A percentile compares a stretch with the other conserved stretches of the same genome.
Conservation (phyloP, 2,113 vertebrate genomes). For the Passer montanus region DNA sequence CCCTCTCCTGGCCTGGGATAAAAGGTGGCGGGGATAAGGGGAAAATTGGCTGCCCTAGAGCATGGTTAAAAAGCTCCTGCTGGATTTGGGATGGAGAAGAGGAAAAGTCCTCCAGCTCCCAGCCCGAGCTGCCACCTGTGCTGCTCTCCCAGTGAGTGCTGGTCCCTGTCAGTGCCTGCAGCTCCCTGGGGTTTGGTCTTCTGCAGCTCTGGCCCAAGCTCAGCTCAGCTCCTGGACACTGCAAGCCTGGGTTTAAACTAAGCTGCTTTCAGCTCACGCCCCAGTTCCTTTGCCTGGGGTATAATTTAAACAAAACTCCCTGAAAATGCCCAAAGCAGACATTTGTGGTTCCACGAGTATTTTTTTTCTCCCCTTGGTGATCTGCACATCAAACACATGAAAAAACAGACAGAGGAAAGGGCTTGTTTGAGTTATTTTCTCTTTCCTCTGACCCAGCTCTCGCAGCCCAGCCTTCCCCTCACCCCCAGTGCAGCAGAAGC, state of each 20-base stretch:
- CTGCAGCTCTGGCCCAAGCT: neutral
- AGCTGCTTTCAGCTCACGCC: neutral
- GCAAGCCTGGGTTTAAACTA: neutral
- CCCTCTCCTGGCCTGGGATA: neutral
- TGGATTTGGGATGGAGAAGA: neutral
- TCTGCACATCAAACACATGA: neutral
- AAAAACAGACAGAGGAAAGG: neutral
- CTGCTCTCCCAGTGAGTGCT: fast-evolving
- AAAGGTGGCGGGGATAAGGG: neutral
- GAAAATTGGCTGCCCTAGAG: fast-evolving
- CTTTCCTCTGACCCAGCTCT: neutral
- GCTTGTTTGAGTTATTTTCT: neutral
- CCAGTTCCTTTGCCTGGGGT: neutral
- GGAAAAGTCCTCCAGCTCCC: neutral
- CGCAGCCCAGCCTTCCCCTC: neutral
- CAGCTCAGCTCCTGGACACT: neutral
- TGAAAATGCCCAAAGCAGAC: neutral
- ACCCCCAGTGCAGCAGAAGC: neutral
- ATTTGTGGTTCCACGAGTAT: neutral
- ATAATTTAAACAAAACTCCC: neutral
- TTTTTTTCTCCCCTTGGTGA: neutral
- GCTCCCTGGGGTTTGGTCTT: neutral
- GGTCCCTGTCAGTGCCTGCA: neutral
- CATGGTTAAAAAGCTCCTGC: fast-evolving
- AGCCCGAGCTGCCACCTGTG: neutral